phyloP scores from a whole-genome alignment of 2,797 vertebrate genomes.

The Brachyrhaphis roseni region DNA sequence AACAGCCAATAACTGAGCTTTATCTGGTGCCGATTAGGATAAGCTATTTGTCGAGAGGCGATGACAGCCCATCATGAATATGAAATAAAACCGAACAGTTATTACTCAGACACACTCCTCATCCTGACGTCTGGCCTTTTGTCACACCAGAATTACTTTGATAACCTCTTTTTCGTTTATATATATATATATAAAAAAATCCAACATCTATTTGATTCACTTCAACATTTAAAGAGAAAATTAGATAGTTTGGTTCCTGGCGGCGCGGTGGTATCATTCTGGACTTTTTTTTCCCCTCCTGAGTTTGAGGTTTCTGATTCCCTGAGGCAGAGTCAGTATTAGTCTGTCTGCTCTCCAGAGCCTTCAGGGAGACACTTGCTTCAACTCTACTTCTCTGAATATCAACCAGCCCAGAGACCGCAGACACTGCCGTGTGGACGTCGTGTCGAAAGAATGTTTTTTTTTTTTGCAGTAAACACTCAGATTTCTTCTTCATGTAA shows the following conservation, averaged over 20 bases:
- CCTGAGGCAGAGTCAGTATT: conserved; percentile 24
- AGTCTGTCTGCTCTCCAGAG: conserved; percentile 7
- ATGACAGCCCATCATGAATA: not conserved
- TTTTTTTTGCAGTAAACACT: not conserved
- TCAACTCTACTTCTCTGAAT: conserved; percentile 1
- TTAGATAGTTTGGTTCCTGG: not conserved
- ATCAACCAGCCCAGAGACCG: conserved; percentile 5
- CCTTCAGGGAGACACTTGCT: not conserved
- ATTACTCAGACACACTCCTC: not conserved
- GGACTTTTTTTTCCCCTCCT: not conserved
- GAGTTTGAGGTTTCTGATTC: conserved; percentile 43
- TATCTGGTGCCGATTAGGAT: not conserved
- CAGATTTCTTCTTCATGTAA: not conserved
- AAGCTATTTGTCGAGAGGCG: not conserved
- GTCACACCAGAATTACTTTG: not conserved
- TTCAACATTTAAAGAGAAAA: not conserved
- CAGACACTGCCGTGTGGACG: not conserved
- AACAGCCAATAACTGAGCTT: not conserved
- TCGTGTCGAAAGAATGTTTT: not conserved
- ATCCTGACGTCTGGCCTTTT: not conserved
- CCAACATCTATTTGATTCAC: not conserved
- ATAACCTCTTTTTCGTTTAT: not conserved
- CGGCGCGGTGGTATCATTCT: not conserved
- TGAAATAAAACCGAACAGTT: not conserved
- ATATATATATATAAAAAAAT: no score